A percentile compares a stretch with the other conserved stretches of the same genome.
These are phyloP conservation scores for Villa cingulata DNA, from an alignment of 2,888 invertebrate species.

Conservation along the genomic window DNA sequence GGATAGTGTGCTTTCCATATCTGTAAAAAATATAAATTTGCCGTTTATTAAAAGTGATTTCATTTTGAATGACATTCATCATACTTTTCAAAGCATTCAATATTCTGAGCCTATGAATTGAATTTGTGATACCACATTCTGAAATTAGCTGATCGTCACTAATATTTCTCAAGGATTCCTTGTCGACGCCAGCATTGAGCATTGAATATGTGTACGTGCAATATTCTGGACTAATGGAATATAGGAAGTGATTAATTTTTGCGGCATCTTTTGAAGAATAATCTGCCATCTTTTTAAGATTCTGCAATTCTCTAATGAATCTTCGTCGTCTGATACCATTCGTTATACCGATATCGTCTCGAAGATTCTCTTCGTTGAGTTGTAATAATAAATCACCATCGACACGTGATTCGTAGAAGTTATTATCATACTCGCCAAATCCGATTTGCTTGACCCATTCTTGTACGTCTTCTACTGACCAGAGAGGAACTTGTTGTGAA, in stretches of 20 bases:
- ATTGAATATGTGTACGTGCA: constrained; percentile 94
- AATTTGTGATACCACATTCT: constrained; percentile 87
- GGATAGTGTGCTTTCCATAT: constrained; percentile 49
- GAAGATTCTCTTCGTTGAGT: constrained; percentile 81
- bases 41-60: too few relatives aligned
- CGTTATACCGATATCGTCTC: constrained; percentile 79
- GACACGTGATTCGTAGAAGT: constrained; percentile 82
- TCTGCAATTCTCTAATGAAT: constrained; percentile 84
- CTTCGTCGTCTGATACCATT: constrained; percentile 89
- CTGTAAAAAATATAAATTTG: constrained; percentile 31
- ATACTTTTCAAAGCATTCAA: constrained; percentile 62
- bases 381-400: constrained; percentile 93
- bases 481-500: constrained; percentile 94
- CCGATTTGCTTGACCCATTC: constrained; percentile 99
- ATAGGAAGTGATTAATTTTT: constrained; percentile 77
- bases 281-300: constrained; percentile 89
- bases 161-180: constrained; percentile 68
- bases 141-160: constrained; percentile 82
- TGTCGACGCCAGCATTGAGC: constrained; percentile 90
- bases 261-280: constrained; percentile 88
- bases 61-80: constrained; percentile 4
- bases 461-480: constrained; percentile 92
- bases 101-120: constrained; percentile 86
- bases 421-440: constrained; percentile 67
- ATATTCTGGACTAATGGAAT: constrained; percentile 73